These are phyloP conservation scores for Myotis findleyi DNA, from an alignment of 2,797 vertebrate species.

Conservation along the genomic window DNA sequence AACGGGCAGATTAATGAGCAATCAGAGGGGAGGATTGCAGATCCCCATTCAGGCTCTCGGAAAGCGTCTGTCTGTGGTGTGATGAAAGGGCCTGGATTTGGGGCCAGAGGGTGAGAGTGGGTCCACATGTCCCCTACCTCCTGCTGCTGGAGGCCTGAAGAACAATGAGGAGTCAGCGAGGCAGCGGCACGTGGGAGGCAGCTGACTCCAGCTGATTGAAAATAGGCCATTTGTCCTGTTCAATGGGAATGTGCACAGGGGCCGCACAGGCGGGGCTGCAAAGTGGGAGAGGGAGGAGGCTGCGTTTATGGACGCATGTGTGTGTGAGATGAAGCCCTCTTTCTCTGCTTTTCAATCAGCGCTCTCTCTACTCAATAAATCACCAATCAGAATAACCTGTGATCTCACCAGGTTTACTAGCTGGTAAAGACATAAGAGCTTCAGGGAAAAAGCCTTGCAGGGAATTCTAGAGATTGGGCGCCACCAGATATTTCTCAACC, in stretches of 20 bases:
- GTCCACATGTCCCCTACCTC: slow-evolving; percentile 87
- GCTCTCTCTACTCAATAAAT: slow-evolving; percentile 65
- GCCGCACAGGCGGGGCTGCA: slow-evolving; percentile 80
- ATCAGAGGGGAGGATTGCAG: slow-evolving; percentile 40
- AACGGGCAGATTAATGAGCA: slow-evolving; percentile 67
- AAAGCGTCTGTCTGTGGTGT: slow-evolving; percentile 68
- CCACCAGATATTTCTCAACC: not conserved
- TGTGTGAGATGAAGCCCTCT: slow-evolving; percentile 64
- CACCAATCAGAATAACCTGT: slow-evolving; percentile 55
- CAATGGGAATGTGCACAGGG: slow-evolving; percentile 82
- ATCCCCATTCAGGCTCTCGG: slow-evolving; percentile 68
- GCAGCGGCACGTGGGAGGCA: slow-evolving; percentile 84
- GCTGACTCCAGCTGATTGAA: slow-evolving; percentile 86
- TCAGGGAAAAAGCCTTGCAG: not conserved
- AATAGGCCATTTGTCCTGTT: slow-evolving; percentile 84
- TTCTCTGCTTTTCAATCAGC: slow-evolving; percentile 66
- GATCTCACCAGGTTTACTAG: slow-evolving; percentile 59
- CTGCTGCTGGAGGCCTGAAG: slow-evolving; percentile 84
- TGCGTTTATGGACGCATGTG: slow-evolving; percentile 41
- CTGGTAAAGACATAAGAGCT: slow-evolving; percentile 26
- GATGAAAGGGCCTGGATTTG: slow-evolving; percentile 77
- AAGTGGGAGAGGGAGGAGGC: not conserved
- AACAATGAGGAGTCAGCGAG: slow-evolving; percentile 86
- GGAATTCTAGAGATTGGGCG: not conserved
- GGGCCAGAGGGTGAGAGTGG: slow-evolving; percentile 88